Evolutionary conservation across 2,888 invertebrate genomes (phyloP).

Genomic region (Dusona sp.): DNA sequence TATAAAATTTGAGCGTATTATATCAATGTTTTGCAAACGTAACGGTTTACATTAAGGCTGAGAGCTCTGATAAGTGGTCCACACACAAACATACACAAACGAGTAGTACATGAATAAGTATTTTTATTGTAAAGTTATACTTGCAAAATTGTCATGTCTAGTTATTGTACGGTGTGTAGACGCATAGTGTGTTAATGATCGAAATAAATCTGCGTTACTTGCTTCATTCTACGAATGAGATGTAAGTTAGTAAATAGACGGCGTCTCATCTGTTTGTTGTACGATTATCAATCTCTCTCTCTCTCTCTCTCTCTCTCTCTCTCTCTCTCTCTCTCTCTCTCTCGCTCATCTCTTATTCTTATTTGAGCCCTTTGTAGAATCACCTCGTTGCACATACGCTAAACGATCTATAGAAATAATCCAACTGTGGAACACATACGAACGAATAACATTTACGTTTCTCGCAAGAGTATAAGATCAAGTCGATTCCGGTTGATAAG

Average conservation of each 20-base stretch:
- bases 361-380: too few relatives aligned
- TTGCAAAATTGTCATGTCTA: slow-evolving; percentile 57
- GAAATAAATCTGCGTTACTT: slow-evolving; percentile 65
- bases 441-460: neutral
- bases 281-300: slow-evolving; percentile 45
- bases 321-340: slow-evolving; percentile 40
- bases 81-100: neutral
- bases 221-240: slow-evolving; percentile 47
- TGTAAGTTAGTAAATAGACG: slow-evolving; percentile 11
- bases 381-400: slow-evolving; percentile 52
- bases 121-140: slow-evolving; percentile 10
- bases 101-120: neutral
- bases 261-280: slow-evolving; percentile 37
- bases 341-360: too few relatives aligned
- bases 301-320: slow-evolving; percentile 15
- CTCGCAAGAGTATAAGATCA: neutral
- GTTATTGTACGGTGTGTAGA: neutral
- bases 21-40: neutral
- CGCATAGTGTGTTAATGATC: slow-evolving; percentile 48
- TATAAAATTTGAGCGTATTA: neutral
- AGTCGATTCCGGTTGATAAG: neutral
- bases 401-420: slow-evolving; percentile 62
- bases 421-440: slow-evolving; percentile 24
- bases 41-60: neutral
- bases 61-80: slow-evolving; percentile 3